Percentiles rank a stretch among this genome's conserved stretches.
These are phyloP conservation scores for Brachionus rubens DNA, from an alignment of 1,140 invertebrate genomes.

Conservation along the genomic window DNA sequence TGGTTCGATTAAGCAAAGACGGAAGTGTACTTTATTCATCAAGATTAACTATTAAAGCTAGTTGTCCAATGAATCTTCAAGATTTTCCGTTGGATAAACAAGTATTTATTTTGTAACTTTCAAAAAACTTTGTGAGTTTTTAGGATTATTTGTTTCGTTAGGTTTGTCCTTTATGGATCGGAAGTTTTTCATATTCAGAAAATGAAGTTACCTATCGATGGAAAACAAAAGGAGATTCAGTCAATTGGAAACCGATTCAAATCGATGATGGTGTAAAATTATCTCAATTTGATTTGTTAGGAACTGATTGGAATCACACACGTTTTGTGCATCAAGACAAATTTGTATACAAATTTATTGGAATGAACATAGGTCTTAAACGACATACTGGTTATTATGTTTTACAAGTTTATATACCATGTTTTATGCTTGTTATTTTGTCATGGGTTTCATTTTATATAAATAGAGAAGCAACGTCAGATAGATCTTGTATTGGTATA, in stretches of 20 bases:
- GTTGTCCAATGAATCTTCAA: conserved; percentile 90
- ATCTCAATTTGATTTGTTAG: conserved; percentile 61
- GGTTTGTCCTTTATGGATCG: conserved; percentile 59
- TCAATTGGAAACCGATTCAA: conserved; percentile 33
- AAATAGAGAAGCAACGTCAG: conserved; percentile 85
- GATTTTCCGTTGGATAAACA: conserved; percentile 66
- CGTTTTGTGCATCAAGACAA: conserved; percentile 49
- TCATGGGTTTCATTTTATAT: conserved; percentile 65
- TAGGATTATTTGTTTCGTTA: neutral
- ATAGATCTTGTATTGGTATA: conserved; percentile 63
- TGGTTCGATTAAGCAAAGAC: conserved; percentile 55
- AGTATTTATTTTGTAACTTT: neutral
- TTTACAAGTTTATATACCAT: conserved; percentile 59
- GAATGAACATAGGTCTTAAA: conserved; percentile 50
- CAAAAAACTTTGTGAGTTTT: neutral
- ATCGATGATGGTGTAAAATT: conserved; percentile 50
- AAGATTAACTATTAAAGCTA: conserved; percentile 71
- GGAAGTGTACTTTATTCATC: conserved; percentile 55
- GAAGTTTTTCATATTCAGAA: conserved; percentile 59
- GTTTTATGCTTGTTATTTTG: conserved; percentile 56
- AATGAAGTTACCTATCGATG: conserved; percentile 59
- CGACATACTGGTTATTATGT: conserved; percentile 59
- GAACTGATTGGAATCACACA: conserved; percentile 47
- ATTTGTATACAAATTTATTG: conserved; percentile 42
- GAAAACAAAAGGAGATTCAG: conserved; percentile 49